Evolutionary conservation across 1,140 invertebrate species (phyloP), one percentile per base, ranked within the genome.

Genomic region (Eupristina koningsbergeri): DNA sequence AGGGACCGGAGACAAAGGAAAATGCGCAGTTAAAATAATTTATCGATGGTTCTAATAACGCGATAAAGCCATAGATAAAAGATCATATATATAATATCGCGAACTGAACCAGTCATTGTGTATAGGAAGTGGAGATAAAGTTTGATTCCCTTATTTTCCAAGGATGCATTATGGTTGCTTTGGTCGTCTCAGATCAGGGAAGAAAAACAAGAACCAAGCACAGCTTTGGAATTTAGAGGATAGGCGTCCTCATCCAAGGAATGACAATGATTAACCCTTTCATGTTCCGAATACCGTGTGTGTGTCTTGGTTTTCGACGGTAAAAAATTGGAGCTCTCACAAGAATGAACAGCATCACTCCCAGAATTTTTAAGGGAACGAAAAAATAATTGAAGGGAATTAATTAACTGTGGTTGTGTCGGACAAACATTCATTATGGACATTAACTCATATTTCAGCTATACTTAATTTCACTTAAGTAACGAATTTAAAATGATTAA

Each of bases 41-140:
- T 83, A 83, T 83, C 81, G 74, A n/a, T 9, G 74, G 58, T 29
- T 83, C 73, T 58, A 58, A 83, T 82, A 76, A 76, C 29, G 73
- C 73, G 80, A 75, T 81, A 81, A 67, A 76, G 45, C 34, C 45
- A 29, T 29, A 8, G 71, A 31, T 3, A 11, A 2, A 50, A 26
- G 53, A 26, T 19, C 26, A 26, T 26, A 58, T 19, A 26, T 26
- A 26, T 58, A 58, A 22, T 58, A 17, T 53, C 15, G 15, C 50
- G 50, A 53, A 19, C 17, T 19, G 3, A 17, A 53, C 50, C 19
- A 53, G 19, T 58, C 53, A 58, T 58, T 58, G 53, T 3, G 26
- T 58, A 58, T 58, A 58, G 53, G 22, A 47, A 41, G 2, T 26
- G 47, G 13, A 19, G 53, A 64, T 78, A 78, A 78, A 79, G 36